phyloP scores from a whole-genome alignment of 2,797 vertebrate genomes.

The Mionectes olivaceus region DNA sequence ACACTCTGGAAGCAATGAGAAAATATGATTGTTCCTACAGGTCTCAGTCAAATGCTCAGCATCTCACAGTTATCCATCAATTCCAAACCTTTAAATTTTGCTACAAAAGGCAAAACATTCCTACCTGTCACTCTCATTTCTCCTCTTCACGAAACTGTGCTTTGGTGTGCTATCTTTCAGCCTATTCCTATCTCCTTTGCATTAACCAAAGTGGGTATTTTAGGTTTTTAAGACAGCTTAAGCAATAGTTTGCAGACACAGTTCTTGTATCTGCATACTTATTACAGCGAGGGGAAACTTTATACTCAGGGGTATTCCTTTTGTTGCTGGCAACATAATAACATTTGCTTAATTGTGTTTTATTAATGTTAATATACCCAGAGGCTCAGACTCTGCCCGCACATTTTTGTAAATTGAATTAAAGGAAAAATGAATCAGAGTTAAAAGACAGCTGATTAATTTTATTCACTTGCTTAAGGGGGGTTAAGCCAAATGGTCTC shows the following conservation, averaged over 20 bases:
- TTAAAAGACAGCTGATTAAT: conserved; percentile 65
- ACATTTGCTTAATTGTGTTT: conserved; percentile 67
- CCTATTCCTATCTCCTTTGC: neutral
- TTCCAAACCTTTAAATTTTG: neutral
- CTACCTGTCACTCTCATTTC: neutral
- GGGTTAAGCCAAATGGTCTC: conserved; percentile 49
- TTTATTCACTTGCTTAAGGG: conserved; percentile 57
- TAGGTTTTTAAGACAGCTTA: neutral
- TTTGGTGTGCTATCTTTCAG: neutral
- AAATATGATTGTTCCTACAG: neutral
- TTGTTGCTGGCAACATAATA: conserved; percentile 59
- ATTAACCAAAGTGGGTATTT: neutral
- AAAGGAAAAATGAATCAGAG: conserved; percentile 58
- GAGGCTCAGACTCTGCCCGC: conserved; percentile 15
- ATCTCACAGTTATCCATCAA: neutral
- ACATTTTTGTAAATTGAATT: conserved; percentile 62
- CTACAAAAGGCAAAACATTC: neutral
- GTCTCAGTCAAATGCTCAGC: neutral
- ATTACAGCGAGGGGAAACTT: neutral
- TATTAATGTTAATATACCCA: conserved; percentile 65
- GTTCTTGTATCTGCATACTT: conserved; percentile 10
- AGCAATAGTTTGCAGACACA: neutral
- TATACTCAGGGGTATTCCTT: conserved; percentile 42
- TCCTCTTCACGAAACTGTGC: neutral
- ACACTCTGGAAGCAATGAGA: neutral